Conservation (phyloP, 2,797 vertebrate species). For the Ceryle rudis region DNA sequence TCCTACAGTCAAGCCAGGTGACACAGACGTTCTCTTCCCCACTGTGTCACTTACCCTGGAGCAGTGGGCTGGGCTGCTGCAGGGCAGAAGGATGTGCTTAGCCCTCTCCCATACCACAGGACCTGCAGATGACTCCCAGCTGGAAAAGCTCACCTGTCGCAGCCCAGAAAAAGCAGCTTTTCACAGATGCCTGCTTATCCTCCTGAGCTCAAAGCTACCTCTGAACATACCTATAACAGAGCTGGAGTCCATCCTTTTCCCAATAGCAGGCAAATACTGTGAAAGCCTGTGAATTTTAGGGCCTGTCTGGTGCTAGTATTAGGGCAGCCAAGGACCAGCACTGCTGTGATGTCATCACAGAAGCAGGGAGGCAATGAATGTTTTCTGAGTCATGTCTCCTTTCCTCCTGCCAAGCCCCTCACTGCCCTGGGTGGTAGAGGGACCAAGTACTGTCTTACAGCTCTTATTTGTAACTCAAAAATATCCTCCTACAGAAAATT, state of each 20-base stretch:
- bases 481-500: neutral
- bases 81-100: neutral
- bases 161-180: neutral
- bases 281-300: neutral
- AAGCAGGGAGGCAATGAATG: neutral
- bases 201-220: neutral
- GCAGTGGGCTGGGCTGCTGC: neutral
- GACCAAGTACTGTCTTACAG: neutral
- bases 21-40: neutral
- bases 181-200: neutral
- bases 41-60: neutral
- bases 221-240: neutral
- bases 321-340: neutral
- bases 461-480: neutral
- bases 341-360: neutral
- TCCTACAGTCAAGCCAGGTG: neutral
- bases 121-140: neutral
- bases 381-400: neutral
- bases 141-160: neutral
- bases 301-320: neutral
- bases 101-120: accelerated
- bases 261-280: neutral
- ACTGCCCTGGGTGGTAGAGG: accelerated
- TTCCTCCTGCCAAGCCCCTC: neutral
- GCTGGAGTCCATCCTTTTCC: neutral